Evolutionary conservation across 2,888 invertebrate genomes (phyloP).

Genomic region (Diploptera punctata): DNA sequence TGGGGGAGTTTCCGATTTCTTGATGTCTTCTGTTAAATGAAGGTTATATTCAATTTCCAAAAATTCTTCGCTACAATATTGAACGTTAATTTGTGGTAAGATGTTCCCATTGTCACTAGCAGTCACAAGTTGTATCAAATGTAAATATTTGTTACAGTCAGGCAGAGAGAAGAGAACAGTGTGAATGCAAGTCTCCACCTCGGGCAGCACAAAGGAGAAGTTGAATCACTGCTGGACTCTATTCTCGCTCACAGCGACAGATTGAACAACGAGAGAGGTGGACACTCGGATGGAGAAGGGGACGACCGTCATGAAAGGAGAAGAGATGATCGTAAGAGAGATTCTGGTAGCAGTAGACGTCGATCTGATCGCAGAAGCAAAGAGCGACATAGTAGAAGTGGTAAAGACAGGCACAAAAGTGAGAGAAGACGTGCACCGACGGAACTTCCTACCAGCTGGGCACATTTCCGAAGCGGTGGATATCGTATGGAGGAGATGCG

Average conservation of each 20-base stretch:
- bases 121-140: too few relatives aligned
- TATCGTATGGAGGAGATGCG: constrained; percentile 39
- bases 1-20: too few relatives aligned
- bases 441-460: constrained; percentile 38
- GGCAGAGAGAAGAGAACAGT: constrained; percentile 7
- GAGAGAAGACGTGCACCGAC: constrained; percentile 21
- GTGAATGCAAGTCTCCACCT: not conserved
- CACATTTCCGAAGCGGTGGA: constrained; percentile 33
- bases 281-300: not conserved
- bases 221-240: constrained; percentile 26
- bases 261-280: constrained; percentile 1
- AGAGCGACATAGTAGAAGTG: constrained; percentile 32
- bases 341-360: constrained; percentile 21
- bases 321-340: constrained; percentile 20
- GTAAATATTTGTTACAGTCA: constrained; percentile 22
- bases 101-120: too few relatives aligned
- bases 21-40: too few relatives aligned
- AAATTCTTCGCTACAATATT: too few relatives aligned
- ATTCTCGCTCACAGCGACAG: constrained; percentile 19
- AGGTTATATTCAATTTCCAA: too few relatives aligned
- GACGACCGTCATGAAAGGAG: not conserved
- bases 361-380: constrained; percentile 26
- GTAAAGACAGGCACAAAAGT: constrained; percentile 26
- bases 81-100: too few relatives aligned
- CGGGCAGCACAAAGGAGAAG: constrained; percentile 33